A percentile compares a stretch with the other conserved stretches of the same genome.
Conservation (phyloP, 2,888 invertebrate genomes). For the Drepana falcataria region DNA sequence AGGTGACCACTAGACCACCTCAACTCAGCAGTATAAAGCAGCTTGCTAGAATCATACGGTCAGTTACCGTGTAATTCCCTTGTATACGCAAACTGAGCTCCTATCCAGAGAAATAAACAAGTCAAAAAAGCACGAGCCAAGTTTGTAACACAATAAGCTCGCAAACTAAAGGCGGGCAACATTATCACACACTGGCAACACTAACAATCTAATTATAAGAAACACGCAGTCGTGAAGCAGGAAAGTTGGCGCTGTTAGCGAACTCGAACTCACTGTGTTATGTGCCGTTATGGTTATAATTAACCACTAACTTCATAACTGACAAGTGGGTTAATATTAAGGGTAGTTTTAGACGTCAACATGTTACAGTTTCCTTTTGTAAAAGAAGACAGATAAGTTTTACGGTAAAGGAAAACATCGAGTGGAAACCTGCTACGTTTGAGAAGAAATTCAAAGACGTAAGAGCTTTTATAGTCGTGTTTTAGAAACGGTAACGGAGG, state of each 20-base stretch:
- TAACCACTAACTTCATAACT: constrained; percentile 1
- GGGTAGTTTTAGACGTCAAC: background rate
- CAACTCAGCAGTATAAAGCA: no score
- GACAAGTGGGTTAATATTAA: background rate
- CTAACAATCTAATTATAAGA: constrained; percentile 1
- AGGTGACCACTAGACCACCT: no score
- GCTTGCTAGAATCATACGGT: no score
- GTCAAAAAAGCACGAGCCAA: background rate
- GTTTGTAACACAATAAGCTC: background rate
- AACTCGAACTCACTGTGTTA: background rate
- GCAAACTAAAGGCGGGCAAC: background rate
- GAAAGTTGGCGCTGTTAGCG: background rate
- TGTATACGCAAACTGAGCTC: background rate
- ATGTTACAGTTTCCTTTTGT: no score
- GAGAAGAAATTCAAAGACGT: no score
- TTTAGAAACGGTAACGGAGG: no score
- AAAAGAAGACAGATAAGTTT: no score
- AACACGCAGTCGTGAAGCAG: constrained; percentile 1
- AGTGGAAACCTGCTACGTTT: no score
- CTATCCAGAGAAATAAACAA: background rate
- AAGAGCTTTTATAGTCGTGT: no score
- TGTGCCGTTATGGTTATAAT: constrained; percentile 2
- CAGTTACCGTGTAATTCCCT: no score
- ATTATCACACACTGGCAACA: background rate
- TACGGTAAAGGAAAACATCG: no score